Evolutionary conservation across 1,140 invertebrate species (phyloP).

Genomic region (Pseudomyrmex sp.): DNA sequence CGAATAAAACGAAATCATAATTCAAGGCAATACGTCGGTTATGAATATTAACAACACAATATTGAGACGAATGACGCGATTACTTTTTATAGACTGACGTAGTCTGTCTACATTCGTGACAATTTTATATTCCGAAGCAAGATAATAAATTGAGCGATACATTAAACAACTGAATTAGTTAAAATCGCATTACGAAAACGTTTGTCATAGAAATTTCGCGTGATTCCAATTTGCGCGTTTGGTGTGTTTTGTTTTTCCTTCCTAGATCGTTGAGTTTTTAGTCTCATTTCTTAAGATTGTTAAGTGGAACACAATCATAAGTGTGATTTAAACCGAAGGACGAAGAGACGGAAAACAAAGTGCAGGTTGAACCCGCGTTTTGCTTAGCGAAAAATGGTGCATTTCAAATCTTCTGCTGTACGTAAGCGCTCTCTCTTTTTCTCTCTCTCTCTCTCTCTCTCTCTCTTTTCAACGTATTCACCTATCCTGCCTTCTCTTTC

Average conservation of each 20-base stretch:
- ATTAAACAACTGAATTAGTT: neutral
- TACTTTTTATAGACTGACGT: slow-evolving; percentile 9
- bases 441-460: neutral
- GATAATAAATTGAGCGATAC: neutral
- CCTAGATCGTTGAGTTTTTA: neutral
- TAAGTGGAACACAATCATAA: neutral
- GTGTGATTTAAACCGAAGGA: slow-evolving; percentile 25
- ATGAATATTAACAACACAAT: slow-evolving; percentile 34
- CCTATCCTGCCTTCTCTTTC: slow-evolving; percentile 35
- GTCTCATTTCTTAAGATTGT: neutral
- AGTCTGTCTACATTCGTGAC: neutral
- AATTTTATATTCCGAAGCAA: neutral
- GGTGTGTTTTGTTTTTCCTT: neutral
- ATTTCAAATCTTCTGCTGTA: slow-evolving; percentile 33
- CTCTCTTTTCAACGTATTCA: slow-evolving; percentile 35
- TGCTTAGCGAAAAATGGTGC: slow-evolving; percentile 54
- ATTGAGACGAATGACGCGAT: slow-evolving; percentile 13
- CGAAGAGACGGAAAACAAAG: slow-evolving; percentile 57
- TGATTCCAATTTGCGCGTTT: neutral
- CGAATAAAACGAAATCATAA: slow-evolving; percentile 13
- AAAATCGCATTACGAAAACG: neutral
- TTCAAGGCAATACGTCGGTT: neutral
- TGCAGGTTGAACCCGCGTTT: slow-evolving; percentile 40
- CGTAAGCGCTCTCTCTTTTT: slow-evolving; percentile 34
- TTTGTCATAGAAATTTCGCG: too few species aligned